Conservation (phyloP, 2,888 invertebrate species). For the Athripsodes cinereus region DNA sequence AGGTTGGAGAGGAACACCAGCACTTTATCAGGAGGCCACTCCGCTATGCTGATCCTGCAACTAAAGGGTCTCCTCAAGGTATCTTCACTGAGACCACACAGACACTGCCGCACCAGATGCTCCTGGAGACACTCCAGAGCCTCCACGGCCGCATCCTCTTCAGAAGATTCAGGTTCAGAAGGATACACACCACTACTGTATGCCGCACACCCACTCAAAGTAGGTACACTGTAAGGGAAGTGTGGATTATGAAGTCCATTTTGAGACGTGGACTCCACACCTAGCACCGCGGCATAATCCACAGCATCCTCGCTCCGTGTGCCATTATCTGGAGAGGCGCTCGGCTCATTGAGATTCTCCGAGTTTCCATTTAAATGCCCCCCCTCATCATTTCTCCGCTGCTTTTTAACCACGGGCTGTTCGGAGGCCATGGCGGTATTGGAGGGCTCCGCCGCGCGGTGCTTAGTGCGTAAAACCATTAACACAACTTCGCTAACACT, state of each 20-base stretch:
- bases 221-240: slow-evolving; percentile 19
- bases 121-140: slow-evolving; percentile 57
- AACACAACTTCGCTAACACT: slow-evolving; percentile 30
- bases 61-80: slow-evolving; percentile 66
- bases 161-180: background rate
- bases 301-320: slow-evolving; percentile 50
- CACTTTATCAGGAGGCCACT: slow-evolving; percentile 48
- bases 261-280: slow-evolving; percentile 32
- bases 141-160: slow-evolving; percentile 34
- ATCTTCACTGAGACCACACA: slow-evolving; percentile 70
- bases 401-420: slow-evolving; percentile 81
- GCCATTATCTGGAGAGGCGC: slow-evolving; percentile 48
- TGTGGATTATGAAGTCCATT: slow-evolving; percentile 19
- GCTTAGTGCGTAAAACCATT: slow-evolving; percentile 62
- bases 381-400: slow-evolving; percentile 59
- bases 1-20: slow-evolving; percentile 77
- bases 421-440: slow-evolving; percentile 65
- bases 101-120: slow-evolving; percentile 67
- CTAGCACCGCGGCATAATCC: slow-evolving; percentile 42
- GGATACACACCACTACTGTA: slow-evolving; percentile 32
- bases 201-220: slow-evolving; percentile 32
- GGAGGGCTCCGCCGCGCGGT: slow-evolving; percentile 47
- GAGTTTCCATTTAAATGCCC: slow-evolving; percentile 44
- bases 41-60: slow-evolving; percentile 48
- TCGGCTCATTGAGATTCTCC: slow-evolving; percentile 30